Percentiles rank a stretch among this genome's conserved stretches.
phyloP scores from a whole-genome alignment of 2,113 vertebrate genomes.

The Cyphomyrus discorhynchus region DNA sequence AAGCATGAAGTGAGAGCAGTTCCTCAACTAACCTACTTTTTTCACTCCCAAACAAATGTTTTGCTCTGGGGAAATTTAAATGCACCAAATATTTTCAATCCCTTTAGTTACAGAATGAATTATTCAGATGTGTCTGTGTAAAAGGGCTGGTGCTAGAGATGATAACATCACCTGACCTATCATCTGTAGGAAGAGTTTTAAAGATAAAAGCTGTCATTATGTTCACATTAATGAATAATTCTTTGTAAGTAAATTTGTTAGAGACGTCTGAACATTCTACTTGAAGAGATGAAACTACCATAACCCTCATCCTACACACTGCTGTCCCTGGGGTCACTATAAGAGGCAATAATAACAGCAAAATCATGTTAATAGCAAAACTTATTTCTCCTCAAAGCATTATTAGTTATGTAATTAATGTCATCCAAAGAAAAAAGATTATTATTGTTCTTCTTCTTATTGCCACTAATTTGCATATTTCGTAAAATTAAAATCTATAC shows the following conservation, averaged over 20 bases:
- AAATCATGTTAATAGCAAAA: no score
- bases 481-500: no score
- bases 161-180: background rate
- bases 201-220: constrained; percentile 2
- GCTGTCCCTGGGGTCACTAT: no score
- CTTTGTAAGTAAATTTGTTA: background rate
- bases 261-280: background rate
- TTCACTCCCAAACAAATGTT: background rate
- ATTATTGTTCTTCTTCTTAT: no score
- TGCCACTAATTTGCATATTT: no score
- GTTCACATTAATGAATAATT: constrained; percentile 1
- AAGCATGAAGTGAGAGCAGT: background rate
- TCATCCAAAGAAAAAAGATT: no score
- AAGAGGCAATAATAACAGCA: no score
- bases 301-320: background rate
- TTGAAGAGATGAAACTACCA: background rate
- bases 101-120: background rate
- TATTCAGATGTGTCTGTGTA: background rate
- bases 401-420: no score
- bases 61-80: background rate
- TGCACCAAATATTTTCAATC: background rate
- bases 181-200: background rate
- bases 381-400: no score
- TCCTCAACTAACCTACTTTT: constrained; percentile 2
- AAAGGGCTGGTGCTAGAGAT: background rate